phyloP scores from a whole-genome alignment of 2,888 invertebrate genomes.

The Hedychridium roseum region DNA sequence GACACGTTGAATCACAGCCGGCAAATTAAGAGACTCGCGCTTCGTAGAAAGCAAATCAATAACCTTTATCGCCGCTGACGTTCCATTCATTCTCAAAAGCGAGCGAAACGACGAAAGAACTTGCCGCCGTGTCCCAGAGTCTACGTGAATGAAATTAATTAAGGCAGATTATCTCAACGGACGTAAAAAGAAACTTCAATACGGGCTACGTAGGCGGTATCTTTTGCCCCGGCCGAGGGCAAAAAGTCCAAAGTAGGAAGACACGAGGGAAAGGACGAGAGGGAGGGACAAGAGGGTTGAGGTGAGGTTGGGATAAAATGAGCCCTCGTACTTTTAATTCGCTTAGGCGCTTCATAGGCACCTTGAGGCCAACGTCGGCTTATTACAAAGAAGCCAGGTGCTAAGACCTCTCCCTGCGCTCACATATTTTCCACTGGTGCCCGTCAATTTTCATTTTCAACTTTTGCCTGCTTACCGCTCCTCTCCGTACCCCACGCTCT shows the following conservation, averaged over 20 bases:
- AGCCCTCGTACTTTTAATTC: conserved; percentile 29
- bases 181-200: conserved; percentile 42
- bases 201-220: conserved; percentile 24
- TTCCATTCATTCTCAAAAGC: no score
- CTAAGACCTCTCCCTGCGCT: conserved; percentile 20
- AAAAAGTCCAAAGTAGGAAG: neutral
- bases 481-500: no score
- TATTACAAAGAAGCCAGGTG: conserved; percentile 26
- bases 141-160: conserved; percentile 47
- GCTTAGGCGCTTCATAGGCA: conserved; percentile 15
- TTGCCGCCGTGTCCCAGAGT: neutral
- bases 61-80: no score
- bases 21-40: no score
- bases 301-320: neutral
- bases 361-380: conserved; percentile 15
- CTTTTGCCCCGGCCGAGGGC: conserved; percentile 17
- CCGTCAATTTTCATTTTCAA: neutral
- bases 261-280: neutral
- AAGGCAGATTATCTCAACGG: conserved; percentile 45
- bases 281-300: neutral
- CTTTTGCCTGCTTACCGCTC: no score
- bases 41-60: no score
- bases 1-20: no score
- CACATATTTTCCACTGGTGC: neutral
- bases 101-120: neutral